Conservation (phyloP, 2,797 vertebrate genomes). For the Decapterus maruadsi region DNA sequence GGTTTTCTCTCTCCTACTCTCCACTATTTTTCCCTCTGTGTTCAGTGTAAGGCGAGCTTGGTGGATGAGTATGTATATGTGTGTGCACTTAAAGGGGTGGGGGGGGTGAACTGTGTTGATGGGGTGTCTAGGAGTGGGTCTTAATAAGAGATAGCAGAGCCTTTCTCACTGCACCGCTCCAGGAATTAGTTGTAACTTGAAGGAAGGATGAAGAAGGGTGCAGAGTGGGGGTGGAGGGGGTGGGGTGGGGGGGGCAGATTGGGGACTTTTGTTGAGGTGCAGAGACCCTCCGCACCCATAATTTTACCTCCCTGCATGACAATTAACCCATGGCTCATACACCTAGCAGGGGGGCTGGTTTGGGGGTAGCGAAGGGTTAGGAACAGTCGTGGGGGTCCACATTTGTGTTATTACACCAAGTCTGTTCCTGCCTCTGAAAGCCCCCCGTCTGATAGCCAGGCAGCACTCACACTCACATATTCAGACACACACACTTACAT, state of each 20-base stretch:
- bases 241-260: conserved; percentile 36
- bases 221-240: conserved; percentile 3
- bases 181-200: conserved; percentile 84
- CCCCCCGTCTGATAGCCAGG: conserved; percentile 66
- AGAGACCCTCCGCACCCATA: conserved; percentile 81
- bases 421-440: conserved; percentile 70
- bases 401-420: conserved; percentile 77
- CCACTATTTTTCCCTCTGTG: conserved; percentile 73
- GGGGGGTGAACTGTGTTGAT: conserved; percentile 66
- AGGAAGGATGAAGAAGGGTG: conserved; percentile 75
- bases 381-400: conserved; percentile 73
- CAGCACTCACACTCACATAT: conserved; percentile 52
- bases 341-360: conserved; percentile 73
- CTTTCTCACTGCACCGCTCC: conserved; percentile 78
- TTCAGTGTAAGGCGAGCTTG: conserved; percentile 68
- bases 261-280: conserved; percentile 81
- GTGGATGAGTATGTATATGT: conserved; percentile 56
- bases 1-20: conserved; percentile 69
- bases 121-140: conserved; percentile 79
- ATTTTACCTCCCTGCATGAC: conserved; percentile 83
- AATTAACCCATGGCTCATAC: conserved; percentile 84
- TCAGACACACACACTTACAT: conserved; percentile 32
- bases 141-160: conserved; percentile 84
- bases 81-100: conserved; percentile 41
- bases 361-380: conserved; percentile 66